Base-by-base conservation (phyloP, 2,797 vertebrate genomes). In the Garrulus glandarius region DNA sequence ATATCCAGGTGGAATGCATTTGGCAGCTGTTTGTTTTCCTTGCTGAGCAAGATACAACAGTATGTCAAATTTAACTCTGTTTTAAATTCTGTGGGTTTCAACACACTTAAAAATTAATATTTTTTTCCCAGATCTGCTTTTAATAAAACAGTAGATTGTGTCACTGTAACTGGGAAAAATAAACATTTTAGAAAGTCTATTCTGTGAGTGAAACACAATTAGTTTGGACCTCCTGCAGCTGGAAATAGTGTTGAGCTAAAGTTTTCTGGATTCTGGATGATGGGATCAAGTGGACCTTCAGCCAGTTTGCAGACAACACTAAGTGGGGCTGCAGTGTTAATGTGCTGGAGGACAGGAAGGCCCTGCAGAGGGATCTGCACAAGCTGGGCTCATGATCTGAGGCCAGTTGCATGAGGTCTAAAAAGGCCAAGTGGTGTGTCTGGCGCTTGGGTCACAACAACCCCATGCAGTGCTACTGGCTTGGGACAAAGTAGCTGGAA, bases 401-500 rank as follows among this genome's bases (percentile, higher is more conserved):
- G 6, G 27, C 14, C 43, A 30, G 1, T 6, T 30, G 11, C 41
- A 6, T 17, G 36, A 41, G 52, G 9, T 47, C 39, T 30, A 46
- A 15, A 20, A 39, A 39, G 6, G 9, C 29, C 39, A 46, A 30
- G 29, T 34, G 16, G 24, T 21, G 8, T 19, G 9, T 14, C 24
- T 30, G 41, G 29, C 14, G 4, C 14, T 7, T 53, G 16, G 29
- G 20, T 39, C 47, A 34, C 23, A 61, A 24, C 7, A 30, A 26
- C 3, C 7, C 20, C 5, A 11, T 6, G 24, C 6, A 37, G 1
- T 9, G 11, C 19, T 53, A 8, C 11, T 8, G 39, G 13, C 8
- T 41, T n/a, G 29, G 29, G 16, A 6, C n/a, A 39, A 20, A 34
- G 47, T 24, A 17, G 2, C 20, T 21, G n/a, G 11, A 10, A 30